Percentiles rank a stretch among this genome's conserved stretches.
Conservation (phyloP, 2,888 invertebrate genomes). For the Drosophila gaucha region DNA sequence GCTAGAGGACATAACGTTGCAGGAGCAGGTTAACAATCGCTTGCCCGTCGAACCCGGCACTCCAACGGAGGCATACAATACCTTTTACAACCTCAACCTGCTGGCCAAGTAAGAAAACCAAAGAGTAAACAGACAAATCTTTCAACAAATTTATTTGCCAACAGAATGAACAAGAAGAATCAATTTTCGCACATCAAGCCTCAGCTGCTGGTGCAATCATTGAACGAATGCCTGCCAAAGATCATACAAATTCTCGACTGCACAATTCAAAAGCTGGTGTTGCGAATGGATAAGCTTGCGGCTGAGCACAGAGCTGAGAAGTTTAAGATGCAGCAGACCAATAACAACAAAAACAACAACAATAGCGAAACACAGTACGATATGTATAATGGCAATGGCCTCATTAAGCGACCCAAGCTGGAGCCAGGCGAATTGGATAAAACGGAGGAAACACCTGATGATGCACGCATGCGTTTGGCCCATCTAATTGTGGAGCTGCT, state of each 20-base stretch:
- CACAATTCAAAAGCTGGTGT: constrained; percentile 74
- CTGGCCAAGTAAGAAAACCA: constrained; percentile 82
- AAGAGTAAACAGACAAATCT: not conserved
- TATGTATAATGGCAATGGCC: constrained; percentile 36
- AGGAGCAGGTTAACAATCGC: constrained; percentile 82
- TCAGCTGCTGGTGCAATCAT: constrained; percentile 71
- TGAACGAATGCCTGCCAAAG: constrained; percentile 83
- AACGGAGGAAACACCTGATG: constrained; percentile 51
- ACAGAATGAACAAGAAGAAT: constrained; percentile 82
- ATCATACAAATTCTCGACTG: constrained; percentile 83
- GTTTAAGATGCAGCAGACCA: constrained; percentile 51
- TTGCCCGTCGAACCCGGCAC: constrained; percentile 69
- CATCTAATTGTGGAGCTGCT: constrained; percentile 88
- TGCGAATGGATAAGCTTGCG: constrained; percentile 74
- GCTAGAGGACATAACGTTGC: constrained; percentile 81
- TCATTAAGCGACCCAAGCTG: constrained; percentile 49
- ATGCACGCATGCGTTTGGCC: constrained; percentile 70
- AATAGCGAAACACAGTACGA: constrained; percentile 38
- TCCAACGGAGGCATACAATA: constrained; percentile 82
- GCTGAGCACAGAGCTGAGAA: constrained; percentile 47
- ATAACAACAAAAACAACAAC: constrained; percentile 58
- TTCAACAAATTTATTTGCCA: not conserved
- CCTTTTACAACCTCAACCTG: constrained; percentile 85
- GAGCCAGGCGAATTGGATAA: constrained; percentile 24
- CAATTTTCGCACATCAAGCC: constrained; percentile 72